Evolutionary conservation across 2,113 vertebrate species (phyloP).

Genomic region (Sclerurus mexicanus): DNA sequence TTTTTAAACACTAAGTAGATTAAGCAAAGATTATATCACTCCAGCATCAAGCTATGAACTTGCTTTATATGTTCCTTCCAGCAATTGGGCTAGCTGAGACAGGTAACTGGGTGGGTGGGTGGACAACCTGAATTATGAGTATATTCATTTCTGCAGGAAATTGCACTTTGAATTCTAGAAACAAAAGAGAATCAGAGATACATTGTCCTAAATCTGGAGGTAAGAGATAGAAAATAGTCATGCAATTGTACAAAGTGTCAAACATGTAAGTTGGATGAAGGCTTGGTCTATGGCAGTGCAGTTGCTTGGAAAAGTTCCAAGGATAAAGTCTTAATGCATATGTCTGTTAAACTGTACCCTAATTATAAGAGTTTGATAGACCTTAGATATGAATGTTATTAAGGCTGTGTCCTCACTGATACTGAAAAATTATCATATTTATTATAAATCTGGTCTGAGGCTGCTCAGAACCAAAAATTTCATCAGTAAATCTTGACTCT

Average conservation of each 20-base stretch:
- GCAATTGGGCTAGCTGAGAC: slow-evolving; percentile 67
- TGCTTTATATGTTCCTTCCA: slow-evolving; percentile 58
- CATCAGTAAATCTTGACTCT: background rate
- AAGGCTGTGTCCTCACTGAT: background rate
- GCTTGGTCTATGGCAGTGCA: slow-evolving; percentile 1
- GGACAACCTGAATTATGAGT: slow-evolving; percentile 31
- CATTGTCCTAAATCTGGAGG: background rate
- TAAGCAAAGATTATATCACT: slow-evolving; percentile 50
- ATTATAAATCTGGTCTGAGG: background rate
- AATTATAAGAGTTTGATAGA: slow-evolving; percentile 10
- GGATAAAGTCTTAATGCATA: background rate
- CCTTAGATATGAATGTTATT: background rate
- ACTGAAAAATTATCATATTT: background rate
- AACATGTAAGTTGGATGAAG: background rate
- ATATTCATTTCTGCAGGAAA: slow-evolving; percentile 31
- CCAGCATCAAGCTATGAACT: slow-evolving; percentile 40
- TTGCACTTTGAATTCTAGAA: slow-evolving; percentile 27
- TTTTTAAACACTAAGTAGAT: slow-evolving; percentile 34
- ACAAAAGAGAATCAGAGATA: slow-evolving; percentile 7
- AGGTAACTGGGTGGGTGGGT: slow-evolving; percentile 52
- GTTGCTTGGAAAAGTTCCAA: slow-evolving; percentile 62
- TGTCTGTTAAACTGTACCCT: slow-evolving; percentile 25
- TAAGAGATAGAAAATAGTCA: background rate
- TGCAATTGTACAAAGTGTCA: slow-evolving; percentile 1
- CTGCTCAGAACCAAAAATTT: background rate